These are phyloP conservation scores for Tetragonisca angustula DNA, from an alignment of 2,888 invertebrate genomes.

Conservation along the genomic window DNA sequence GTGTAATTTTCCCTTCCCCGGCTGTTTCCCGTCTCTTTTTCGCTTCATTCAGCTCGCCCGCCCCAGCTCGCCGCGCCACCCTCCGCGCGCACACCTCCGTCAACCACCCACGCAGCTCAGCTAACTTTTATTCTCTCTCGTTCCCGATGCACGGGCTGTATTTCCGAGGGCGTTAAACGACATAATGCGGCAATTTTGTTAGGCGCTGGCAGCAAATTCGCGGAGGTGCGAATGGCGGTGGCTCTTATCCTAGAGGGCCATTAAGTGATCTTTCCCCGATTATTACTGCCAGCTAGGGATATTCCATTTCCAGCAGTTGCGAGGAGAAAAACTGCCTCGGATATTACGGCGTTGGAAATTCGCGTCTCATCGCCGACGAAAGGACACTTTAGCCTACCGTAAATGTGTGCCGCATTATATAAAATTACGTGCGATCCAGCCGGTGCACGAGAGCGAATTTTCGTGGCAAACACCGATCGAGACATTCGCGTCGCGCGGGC, in stretches of 20 bases:
- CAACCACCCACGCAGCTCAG: background rate
- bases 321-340: constrained; percentile 22
- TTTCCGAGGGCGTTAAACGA: constrained; percentile 64
- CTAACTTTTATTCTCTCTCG: constrained; percentile 41
- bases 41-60: constrained; percentile 21
- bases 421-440: constrained; percentile 43
- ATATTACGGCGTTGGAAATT: constrained; percentile 32
- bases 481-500: background rate
- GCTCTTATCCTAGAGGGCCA: constrained; percentile 62
- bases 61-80: constrained; percentile 1
- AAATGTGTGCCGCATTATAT: constrained; percentile 39
- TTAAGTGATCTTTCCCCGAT: constrained; percentile 74
- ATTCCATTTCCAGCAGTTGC: constrained; percentile 55
- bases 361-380: constrained; percentile 26
- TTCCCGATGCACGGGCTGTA: constrained; percentile 42
- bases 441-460: constrained; percentile 36
- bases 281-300: constrained; percentile 69
- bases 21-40: constrained; percentile 28
- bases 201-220: constrained; percentile 69
- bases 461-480: constrained; percentile 2
- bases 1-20: constrained; percentile 52
- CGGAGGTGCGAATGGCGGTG: constrained; percentile 60
- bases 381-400: constrained; percentile 32
- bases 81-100: background rate
- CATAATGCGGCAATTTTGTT: constrained; percentile 75